phyloP scores from a whole-genome alignment of 2,113 vertebrate species.

The Gallinago media region DNA sequence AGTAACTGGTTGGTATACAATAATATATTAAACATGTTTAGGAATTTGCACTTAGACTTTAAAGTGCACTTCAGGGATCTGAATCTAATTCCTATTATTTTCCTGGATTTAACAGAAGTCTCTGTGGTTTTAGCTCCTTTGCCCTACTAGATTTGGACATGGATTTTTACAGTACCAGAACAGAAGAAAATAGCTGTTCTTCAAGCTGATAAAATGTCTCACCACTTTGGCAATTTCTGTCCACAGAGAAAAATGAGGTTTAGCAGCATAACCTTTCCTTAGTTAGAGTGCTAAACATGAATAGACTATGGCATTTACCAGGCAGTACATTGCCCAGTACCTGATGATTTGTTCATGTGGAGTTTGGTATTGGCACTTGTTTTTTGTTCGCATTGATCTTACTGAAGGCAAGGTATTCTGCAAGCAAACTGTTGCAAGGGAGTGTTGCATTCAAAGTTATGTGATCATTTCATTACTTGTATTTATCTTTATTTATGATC shows the following conservation, averaged over 20 bases:
- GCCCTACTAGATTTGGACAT: not conserved
- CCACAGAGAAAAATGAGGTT: not conserved
- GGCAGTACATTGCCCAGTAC: not conserved
- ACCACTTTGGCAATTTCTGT: not conserved
- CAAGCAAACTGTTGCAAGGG: not conserved
- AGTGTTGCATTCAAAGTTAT: not conserved
- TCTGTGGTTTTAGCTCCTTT: not conserved
- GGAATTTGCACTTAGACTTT: not conserved
- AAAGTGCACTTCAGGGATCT: not conserved
- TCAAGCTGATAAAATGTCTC: not conserved
- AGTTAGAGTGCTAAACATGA: not conserved
- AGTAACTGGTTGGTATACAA: not conserved
- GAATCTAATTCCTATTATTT: not conserved
- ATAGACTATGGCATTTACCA: not conserved
- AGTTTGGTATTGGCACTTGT: not conserved
- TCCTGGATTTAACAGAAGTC: not conserved
- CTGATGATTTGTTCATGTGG: not conserved
- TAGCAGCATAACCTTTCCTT: not conserved
- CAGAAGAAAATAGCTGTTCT: not conserved
- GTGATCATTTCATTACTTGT: not conserved
- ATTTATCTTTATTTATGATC: not conserved
- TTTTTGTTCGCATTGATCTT: not conserved
- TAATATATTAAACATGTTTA: not conserved
- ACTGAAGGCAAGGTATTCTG: not conserved
- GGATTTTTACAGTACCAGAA: not conserved